phyloP scores from a whole-genome alignment of 1,140 invertebrate species.

The Pseudoatta argentina region DNA sequence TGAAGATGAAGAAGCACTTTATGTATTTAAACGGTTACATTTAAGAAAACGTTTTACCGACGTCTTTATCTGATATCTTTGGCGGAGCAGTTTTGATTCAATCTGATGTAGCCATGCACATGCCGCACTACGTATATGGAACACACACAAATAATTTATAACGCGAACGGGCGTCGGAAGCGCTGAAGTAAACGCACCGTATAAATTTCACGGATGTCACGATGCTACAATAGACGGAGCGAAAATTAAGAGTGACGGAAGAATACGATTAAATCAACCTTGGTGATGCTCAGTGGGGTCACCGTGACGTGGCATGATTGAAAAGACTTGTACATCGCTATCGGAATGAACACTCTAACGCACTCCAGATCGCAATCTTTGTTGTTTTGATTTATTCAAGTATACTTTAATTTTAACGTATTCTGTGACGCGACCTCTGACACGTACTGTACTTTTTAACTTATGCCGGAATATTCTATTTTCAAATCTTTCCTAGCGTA shows the following conservation, averaged over 20 bases:
- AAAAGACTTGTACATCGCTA: constrained; percentile 8
- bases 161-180: constrained; percentile 18
- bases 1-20: not conserved
- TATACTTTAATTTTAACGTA: not conserved
- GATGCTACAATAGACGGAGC: constrained; percentile 12
- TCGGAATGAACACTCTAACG: constrained; percentile 18
- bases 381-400: constrained; percentile 14
- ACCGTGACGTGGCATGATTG: constrained; percentile 33
- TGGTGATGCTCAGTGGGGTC: constrained; percentile 17
- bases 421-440: not conserved
- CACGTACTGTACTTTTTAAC: not conserved
- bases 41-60: not conserved
- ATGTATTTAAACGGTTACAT: not conserved
- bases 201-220: constrained; percentile 49
- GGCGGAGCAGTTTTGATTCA: not conserved
- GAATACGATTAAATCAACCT: constrained; percentile 52
- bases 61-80: not conserved
- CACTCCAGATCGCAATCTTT: constrained; percentile 11
- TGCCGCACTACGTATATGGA: not conserved
- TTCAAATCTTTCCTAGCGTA: not conserved
- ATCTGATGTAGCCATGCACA: not conserved
- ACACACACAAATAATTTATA: constrained; percentile 2
- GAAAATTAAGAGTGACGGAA: constrained; percentile 51
- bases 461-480: not conserved
- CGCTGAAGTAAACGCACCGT: constrained; percentile 18